These are phyloP conservation scores for Psilanteris sp. DNA, from an alignment of 1,140 invertebrate genomes.

Conservation along the genomic window DNA sequence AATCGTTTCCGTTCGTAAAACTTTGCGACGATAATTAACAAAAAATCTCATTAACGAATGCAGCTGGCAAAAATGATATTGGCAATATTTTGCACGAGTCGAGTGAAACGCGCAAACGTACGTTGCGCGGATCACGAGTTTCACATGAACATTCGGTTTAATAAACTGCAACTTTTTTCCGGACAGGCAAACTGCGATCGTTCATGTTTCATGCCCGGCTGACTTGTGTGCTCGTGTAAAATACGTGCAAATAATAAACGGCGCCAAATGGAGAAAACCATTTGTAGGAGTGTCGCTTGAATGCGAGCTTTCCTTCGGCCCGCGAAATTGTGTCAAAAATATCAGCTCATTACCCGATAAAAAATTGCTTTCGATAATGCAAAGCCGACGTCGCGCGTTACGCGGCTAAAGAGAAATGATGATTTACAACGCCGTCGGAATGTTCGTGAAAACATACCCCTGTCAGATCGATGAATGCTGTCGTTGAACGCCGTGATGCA, in stretches of 20 bases:
- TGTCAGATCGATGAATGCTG: conserved; percentile 41
- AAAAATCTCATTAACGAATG: conserved; percentile 11
- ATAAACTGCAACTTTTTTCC: conserved; percentile 18
- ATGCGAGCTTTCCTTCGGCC: not conserved
- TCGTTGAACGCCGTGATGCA: conserved; percentile 33
- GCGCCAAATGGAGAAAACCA: conserved; percentile 7
- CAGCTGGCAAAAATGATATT: not conserved
- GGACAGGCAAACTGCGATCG: no score
- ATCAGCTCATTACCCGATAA: conserved; percentile 10
- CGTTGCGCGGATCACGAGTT: not conserved
- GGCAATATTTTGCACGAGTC: not conserved
- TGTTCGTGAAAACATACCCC: conserved; percentile 61
- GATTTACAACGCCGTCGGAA: conserved; percentile 40
- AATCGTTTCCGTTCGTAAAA: not conserved
- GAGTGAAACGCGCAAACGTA: not conserved
- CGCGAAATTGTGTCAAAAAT: conserved; percentile 7
- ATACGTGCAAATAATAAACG: conserved; percentile 19
- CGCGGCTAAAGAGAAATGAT: conserved; percentile 29
- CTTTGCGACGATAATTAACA: not conserved
- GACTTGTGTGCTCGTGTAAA: not conserved
- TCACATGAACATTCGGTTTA: conserved; percentile 7
- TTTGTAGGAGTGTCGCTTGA: conserved; percentile 3
- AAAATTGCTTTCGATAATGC: conserved; percentile 50
- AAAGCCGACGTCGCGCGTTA: conserved; percentile 37
- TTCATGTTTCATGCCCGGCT: conserved; percentile 1